These are phyloP conservation scores for Aethes cnicana DNA, from an alignment of 2,888 invertebrate genomes.

Conservation along the genomic window DNA sequence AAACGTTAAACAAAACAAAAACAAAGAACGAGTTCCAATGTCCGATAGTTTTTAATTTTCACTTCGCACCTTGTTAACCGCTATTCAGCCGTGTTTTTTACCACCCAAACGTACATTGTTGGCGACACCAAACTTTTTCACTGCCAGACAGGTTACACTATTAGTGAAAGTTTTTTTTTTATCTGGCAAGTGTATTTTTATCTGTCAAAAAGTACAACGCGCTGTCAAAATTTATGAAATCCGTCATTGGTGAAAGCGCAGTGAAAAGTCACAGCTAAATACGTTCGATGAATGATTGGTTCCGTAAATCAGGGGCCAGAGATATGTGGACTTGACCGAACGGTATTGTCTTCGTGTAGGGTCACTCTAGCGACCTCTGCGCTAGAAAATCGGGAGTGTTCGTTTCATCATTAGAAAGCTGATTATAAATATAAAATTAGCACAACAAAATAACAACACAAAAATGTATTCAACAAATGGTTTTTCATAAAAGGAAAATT, in stretches of 20 bases:
- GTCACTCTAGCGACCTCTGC: conserved; percentile 58
- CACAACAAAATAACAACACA: too few species aligned
- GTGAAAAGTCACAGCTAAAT: conserved; percentile 31
- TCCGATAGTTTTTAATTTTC: conserved; percentile 52
- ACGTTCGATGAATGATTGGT: conserved; percentile 38
- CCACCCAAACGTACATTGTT: conserved; percentile 61
- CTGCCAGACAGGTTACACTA: conserved; percentile 50
- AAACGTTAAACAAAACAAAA: neutral
- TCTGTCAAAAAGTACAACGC: conserved; percentile 50
- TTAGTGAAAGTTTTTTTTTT: conserved; percentile 65
- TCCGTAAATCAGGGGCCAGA: conserved; percentile 34
- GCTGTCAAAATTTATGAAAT: conserved; percentile 46
- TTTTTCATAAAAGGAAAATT: too few species aligned
- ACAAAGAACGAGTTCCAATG: conserved; percentile 17
- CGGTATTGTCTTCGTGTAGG: conserved; percentile 34
- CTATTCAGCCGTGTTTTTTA: conserved; percentile 51
- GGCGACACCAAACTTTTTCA: conserved; percentile 43
- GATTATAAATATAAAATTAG: too few species aligned
- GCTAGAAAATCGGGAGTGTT: conserved; percentile 50
- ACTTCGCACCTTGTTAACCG: conserved; percentile 55
- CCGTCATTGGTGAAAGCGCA: conserved; percentile 43
- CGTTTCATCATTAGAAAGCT: conserved; percentile 56
- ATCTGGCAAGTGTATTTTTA: conserved; percentile 44
- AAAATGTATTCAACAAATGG: too few species aligned
- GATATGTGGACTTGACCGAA: conserved; percentile 13